These are phyloP conservation scores for Ichneumon xanthorius DNA, from an alignment of 2,888 invertebrate species.

Conservation along the genomic window DNA sequence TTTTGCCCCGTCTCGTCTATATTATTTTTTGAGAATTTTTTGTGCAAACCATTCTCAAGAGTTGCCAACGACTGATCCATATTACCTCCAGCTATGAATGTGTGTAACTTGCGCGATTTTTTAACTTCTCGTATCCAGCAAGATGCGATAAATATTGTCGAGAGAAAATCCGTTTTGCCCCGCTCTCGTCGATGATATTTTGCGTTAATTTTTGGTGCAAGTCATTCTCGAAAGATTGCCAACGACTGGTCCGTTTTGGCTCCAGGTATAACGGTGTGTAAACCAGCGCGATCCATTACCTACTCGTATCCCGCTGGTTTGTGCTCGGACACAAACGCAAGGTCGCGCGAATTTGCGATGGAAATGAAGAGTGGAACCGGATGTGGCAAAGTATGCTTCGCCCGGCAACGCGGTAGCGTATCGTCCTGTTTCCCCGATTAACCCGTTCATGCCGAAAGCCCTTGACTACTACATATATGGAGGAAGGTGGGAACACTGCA, in stretches of 20 bases:
- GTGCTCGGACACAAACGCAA: constrained; percentile 30
- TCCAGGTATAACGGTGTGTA: not conserved
- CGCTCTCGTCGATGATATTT: too few species aligned
- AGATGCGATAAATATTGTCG: too few species aligned
- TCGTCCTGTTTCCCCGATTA: constrained; percentile 14
- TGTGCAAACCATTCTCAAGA: too few species aligned
- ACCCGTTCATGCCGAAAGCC: constrained; percentile 1
- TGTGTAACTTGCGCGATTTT: not conserved
- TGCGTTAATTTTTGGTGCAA: too few species aligned
- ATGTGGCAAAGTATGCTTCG: not conserved
- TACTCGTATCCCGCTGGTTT: not conserved
- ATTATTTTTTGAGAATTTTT: too few species aligned
- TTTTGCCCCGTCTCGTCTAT: too few species aligned
- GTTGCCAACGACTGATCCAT: not conserved
- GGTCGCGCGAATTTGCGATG: constrained; percentile 78
- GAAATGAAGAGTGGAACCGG: constrained; percentile 74
- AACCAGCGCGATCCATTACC: not conserved
- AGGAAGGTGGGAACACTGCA: not conserved
- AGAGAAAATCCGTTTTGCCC: too few species aligned
- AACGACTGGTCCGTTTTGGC: not conserved
- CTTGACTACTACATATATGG: not conserved
- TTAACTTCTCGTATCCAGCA: not conserved
- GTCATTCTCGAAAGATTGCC: too few species aligned
- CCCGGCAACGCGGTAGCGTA: constrained; percentile 16
- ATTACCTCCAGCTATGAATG: not conserved